These are phyloP conservation scores for Brenthis hecate DNA, from an alignment of 2,888 invertebrate species.

Conservation along the genomic window DNA sequence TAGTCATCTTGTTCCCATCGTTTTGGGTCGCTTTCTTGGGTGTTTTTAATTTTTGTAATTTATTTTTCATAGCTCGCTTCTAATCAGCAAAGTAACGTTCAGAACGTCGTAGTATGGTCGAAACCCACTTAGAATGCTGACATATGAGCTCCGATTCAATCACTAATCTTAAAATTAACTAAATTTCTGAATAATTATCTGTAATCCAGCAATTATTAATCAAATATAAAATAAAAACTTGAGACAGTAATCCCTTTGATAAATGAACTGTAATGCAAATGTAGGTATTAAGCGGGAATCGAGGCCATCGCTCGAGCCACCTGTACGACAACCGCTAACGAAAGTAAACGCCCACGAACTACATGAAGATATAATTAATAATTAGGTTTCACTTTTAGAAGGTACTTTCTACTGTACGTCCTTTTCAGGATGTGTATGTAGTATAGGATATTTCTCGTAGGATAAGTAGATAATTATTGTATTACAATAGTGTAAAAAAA, in stretches of 20 bases:
- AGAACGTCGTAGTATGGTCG: no score
- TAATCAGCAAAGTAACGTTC: no score
- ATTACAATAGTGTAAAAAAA: no score
- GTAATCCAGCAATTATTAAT: background rate
- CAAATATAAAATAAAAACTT: conserved; percentile 13
- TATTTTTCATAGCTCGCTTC: no score
- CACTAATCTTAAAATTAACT: no score
- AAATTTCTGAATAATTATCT: background rate
- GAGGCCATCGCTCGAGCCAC: conserved; percentile 35
- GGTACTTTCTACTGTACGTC: conserved; percentile 62
- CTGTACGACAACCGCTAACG: conserved; percentile 34
- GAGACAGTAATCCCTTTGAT: conserved; percentile 27
- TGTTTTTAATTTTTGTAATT: no score
- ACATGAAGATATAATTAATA: conserved; percentile 44
- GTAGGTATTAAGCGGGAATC: conserved; percentile 31
- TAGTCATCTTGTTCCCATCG: no score
- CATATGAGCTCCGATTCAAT: no score
- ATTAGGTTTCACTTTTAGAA: conserved; percentile 60
- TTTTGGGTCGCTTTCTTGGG: no score
- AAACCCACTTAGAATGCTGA: no score
- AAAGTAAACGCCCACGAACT: conserved; percentile 47
- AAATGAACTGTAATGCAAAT: conserved; percentile 36
- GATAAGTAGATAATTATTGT: no score
- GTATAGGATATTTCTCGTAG: no score
- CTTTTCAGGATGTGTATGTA: background rate